Evolutionary conservation across 92 coral and sea anemone genomes (phyloP).

Genomic region (Epizoanthus illoricatus): DNA sequence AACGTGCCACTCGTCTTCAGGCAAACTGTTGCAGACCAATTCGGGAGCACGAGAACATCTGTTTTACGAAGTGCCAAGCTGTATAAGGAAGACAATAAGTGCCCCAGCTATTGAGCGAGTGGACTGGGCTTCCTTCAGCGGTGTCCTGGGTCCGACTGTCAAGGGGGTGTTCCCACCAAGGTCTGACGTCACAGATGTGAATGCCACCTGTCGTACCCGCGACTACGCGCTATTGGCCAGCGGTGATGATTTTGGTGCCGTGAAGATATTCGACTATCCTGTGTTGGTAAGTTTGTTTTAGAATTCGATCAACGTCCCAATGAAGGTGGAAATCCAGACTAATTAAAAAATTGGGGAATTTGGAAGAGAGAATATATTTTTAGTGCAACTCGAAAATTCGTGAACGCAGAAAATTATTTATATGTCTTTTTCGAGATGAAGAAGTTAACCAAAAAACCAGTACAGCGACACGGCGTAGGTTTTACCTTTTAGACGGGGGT

Average conservation of each 20-base stretch:
- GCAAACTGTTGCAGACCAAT: constrained; percentile 92
- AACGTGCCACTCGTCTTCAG: constrained; percentile 48
- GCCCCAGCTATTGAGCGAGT: constrained; percentile 80
- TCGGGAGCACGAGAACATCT: constrained; percentile 98
- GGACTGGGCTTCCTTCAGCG: constrained; percentile 91
- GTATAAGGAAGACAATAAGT: constrained; percentile 89
- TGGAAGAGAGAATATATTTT: no score
- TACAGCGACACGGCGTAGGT: no score
- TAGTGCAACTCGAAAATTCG: no score
- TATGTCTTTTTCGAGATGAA: background rate
- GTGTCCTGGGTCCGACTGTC: constrained; percentile 96
- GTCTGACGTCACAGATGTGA: constrained; percentile 96
- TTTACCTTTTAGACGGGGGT: no score
- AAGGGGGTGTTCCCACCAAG: constrained; percentile 94
- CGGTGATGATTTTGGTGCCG: constrained; percentile 98
- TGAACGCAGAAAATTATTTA: background rate
- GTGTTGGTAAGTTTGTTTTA: constrained; percentile 64
- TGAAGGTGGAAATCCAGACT: background rate
- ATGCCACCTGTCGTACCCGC: constrained; percentile 88
- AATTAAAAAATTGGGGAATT: background rate
- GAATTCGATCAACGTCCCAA: background rate
- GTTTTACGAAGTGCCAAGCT: constrained; percentile 86
- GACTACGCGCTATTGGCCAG: constrained; percentile 87
- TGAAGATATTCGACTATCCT: constrained; percentile 91
- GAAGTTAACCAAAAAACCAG: no score